Evolutionary conservation across 2,888 invertebrate genomes (phyloP), one percentile per base, ranked within the genome.

Genomic region (Arrhopalites spinosus): DNA sequence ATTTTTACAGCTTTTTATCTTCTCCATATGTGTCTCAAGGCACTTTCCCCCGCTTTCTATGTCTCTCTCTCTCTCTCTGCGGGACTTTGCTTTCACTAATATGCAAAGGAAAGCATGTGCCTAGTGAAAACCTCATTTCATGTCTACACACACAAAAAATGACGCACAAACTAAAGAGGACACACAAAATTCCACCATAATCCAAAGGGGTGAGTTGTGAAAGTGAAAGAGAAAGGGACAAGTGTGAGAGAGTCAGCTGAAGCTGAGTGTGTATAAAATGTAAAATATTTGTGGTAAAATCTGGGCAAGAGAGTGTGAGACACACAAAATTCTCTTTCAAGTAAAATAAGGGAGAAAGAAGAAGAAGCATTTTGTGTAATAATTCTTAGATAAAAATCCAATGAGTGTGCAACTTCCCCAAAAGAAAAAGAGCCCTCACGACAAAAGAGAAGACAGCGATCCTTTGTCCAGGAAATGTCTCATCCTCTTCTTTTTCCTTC

Each of bases 381-480:
- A 63, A 63, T 63, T 63, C 63, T 25, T 63, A 63, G 63, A 63
- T 63, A 63, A 30, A 30, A 63, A 63, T 63, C 63, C 30, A 29
- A 17, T 17, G 63, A 63, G 63, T 63, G 20, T 29, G 27, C 36
- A 36, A 36, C 5, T 36, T 36, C 36, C 3, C 36, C 3, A 11
- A 36, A 36, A 36, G 36, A 36, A 11, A 36, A 11, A 36, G 36
- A 36, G 36, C 11, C n/a, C n/a, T n/a, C n/a, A n/a, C n/a, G 17
- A 17, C 50, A n/a, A 50, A 15, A 50, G 17, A 13, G 8, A 50
- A 50, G n/a, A 50, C 2, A 50, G 50, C 3, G 50, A 15, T 5
- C 17, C 15, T n/a, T 50, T 45, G 8, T 45, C 45, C n/a, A n/a
- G 45, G n/a, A n/a, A 45, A 11, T 45, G 7, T 50, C 50, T 17